These are phyloP conservation scores for Ophonus ardosiacus DNA, from an alignment of 2,888 invertebrate species.

Conservation along the genomic window DNA sequence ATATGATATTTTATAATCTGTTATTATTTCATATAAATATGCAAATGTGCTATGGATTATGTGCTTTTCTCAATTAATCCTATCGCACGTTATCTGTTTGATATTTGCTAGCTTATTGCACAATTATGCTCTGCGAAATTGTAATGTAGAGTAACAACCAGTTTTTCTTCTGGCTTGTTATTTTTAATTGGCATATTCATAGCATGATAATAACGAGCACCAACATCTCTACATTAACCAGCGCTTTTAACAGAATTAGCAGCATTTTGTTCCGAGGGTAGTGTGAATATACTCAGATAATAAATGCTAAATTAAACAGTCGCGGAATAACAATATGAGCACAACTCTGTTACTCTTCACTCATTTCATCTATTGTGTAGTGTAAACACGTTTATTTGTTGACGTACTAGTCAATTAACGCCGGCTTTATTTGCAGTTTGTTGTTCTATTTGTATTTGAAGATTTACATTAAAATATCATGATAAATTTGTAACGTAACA, in stretches of 20 bases:
- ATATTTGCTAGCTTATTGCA: background rate
- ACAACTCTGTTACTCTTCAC: background rate
- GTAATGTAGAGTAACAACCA: background rate
- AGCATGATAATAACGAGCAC: conserved; percentile 7
- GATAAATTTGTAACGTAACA: background rate
- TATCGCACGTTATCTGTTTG: background rate
- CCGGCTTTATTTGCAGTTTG: background rate
- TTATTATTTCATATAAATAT: background rate
- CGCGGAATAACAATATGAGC: background rate
- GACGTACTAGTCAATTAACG: background rate
- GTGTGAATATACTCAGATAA: background rate
- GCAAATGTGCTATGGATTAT: background rate
- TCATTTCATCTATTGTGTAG: background rate
- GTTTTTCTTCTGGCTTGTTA: conserved; percentile 25
- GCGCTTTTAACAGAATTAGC: conserved; percentile 14
- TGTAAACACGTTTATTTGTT: background rate
- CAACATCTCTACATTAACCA: background rate
- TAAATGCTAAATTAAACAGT: conserved; percentile 8
- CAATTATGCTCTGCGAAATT: background rate
- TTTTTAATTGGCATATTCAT: conserved; percentile 41
- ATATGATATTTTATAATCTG: too few relatives aligned
- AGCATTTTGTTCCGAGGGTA: background rate
- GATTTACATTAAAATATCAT: background rate
- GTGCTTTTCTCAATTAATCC: background rate
- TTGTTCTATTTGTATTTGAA: background rate